Percentiles rank a stretch among this genome's conserved stretches.
Conservation (phyloP, 2,113 vertebrate genomes). For the Dasyurus viverrinus region DNA sequence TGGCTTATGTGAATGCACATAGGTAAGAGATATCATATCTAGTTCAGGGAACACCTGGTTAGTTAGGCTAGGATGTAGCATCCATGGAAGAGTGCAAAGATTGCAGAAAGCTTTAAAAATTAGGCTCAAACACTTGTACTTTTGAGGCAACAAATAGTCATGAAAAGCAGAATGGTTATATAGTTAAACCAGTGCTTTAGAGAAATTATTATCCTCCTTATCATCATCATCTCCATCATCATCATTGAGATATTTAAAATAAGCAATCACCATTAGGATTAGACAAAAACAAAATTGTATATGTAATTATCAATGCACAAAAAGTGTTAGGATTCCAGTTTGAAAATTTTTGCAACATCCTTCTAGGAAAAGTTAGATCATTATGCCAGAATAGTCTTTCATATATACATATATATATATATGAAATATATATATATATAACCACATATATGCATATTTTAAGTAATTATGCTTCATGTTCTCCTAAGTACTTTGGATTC, state of each 20-base stretch:
- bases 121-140: not conserved
- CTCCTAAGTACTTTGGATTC: too few relatives aligned
- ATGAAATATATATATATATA: too few relatives aligned
- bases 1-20: not conserved
- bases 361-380: not conserved
- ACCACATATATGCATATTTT: too few relatives aligned
- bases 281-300: too few relatives aligned
- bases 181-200: not conserved
- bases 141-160: not conserved
- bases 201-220: not conserved
- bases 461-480: too few relatives aligned
- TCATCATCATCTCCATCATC: too few relatives aligned
- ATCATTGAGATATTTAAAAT: too few relatives aligned
- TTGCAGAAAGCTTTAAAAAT: not conserved
- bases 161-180: not conserved
- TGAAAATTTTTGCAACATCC: not conserved
- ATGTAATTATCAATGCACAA: not conserved
- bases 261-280: too few relatives aligned
- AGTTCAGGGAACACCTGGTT: not conserved
- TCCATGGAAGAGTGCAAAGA: not conserved
- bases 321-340: not conserved
- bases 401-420: too few relatives aligned
- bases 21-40: not conserved
- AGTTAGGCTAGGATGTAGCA: not conserved
- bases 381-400: conserved; percentile 6